A percentile compares a stretch with the other conserved stretches of the same genome.
Evolutionary conservation across 2,797 vertebrate genomes (phyloP).

Genomic region (Perodicticus potto): DNA sequence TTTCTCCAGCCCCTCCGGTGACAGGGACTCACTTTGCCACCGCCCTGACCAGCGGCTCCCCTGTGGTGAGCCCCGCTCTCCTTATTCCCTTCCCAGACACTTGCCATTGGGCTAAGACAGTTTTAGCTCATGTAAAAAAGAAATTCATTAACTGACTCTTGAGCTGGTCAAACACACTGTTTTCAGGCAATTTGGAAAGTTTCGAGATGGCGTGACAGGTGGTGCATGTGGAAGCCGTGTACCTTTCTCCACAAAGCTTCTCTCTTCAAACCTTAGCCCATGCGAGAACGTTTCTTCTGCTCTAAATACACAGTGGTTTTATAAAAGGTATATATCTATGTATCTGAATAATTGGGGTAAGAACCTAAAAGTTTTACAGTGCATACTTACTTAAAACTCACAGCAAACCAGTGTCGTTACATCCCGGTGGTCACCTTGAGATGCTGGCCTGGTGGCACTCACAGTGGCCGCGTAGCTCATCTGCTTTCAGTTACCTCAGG

Average conservation of each 20-base stretch:
- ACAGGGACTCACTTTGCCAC: not conserved
- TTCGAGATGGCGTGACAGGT: not conserved
- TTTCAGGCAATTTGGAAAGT: conserved; percentile 64
- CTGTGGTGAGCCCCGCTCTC: not conserved
- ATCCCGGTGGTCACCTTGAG: conserved; percentile 12
- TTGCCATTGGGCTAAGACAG: conserved; percentile 1
- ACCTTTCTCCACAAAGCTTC: not conserved
- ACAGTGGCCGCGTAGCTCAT: conserved; percentile 45
- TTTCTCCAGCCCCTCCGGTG: not conserved
- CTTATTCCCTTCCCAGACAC: conserved; percentile 19
- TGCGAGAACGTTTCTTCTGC: conserved; percentile 16
- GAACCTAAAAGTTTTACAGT: conserved; percentile 34
- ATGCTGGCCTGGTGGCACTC: conserved; percentile 54
- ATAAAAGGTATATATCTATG: conserved; percentile 14
- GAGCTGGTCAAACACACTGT: conserved; percentile 25
- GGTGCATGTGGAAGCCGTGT: not conserved
- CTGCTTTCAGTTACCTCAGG: not conserved
- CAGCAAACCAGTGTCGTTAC: not conserved
- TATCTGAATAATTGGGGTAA: conserved; percentile 38
- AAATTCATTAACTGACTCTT: not conserved
- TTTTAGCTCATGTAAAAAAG: not conserved
- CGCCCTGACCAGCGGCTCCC: not conserved
- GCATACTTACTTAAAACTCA: not conserved
- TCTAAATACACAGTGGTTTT: not conserved
- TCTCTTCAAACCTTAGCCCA: conserved; percentile 19